Evolutionary conservation across 2,113 vertebrate genomes (phyloP).

Genomic region (Ptilonorhynchus violaceus): DNA sequence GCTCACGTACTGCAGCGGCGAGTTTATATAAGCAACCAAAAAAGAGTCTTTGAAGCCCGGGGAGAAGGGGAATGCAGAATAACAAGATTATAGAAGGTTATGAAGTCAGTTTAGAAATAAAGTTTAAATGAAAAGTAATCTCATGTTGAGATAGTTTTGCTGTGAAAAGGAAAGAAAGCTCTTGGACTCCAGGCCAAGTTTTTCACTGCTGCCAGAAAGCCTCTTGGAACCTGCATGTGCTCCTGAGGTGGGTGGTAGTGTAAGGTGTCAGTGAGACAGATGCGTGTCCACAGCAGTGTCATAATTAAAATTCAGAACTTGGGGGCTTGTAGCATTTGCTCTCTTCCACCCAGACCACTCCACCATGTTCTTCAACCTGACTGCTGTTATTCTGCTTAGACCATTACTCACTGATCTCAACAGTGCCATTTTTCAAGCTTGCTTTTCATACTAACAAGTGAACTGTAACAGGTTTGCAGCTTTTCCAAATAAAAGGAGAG

Average conservation of each 20-base stretch:
- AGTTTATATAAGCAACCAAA: not conserved
- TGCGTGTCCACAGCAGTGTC: not conserved
- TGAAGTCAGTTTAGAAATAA: not conserved
- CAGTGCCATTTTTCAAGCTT: not conserved
- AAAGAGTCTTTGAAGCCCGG: not conserved
- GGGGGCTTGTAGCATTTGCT: not conserved
- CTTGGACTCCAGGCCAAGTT: not conserved
- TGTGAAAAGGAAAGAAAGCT: not conserved
- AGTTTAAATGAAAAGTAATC: not conserved
- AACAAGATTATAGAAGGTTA: not conserved
- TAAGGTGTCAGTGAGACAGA: not conserved
- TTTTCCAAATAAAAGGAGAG: slow-evolving; percentile 18
- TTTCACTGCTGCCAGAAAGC: not conserved
- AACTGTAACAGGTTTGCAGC: slow-evolving; percentile 30
- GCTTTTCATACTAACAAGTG: not conserved
- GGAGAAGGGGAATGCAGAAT: not conserved
- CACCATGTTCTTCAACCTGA: not conserved
- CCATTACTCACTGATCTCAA: not conserved
- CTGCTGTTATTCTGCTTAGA: not conserved
- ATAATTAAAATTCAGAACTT: not conserved
- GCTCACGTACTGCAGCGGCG: rapidly evolving
- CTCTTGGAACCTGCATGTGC: not conserved
- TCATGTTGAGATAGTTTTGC: not conserved
- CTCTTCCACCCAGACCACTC: not conserved
- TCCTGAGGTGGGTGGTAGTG: not conserved